phyloP scores from a whole-genome alignment of 2,888 invertebrate species.

The Nebria brevicollis region DNA sequence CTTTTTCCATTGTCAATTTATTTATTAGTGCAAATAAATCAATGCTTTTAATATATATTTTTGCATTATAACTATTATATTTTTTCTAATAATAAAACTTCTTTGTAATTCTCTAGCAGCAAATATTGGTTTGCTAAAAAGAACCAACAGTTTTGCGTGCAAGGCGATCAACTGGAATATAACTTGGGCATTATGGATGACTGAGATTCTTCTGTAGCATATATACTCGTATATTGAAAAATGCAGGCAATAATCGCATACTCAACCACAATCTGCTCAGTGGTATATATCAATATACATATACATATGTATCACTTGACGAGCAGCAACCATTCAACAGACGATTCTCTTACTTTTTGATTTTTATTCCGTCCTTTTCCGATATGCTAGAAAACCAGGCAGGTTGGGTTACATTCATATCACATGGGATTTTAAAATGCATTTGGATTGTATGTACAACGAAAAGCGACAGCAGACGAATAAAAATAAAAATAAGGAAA shows the following conservation, averaged over 20 bases:
- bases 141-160: too few species aligned
- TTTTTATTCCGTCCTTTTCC: not conserved
- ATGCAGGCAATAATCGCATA: slow-evolving; percentile 33
- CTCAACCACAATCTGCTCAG: slow-evolving; percentile 31
- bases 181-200: not conserved
- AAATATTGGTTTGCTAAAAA: too few species aligned
- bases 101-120: too few species aligned
- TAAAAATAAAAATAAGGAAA: not conserved
- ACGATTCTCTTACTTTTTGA: not conserved
- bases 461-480: not conserved
- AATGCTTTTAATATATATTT: too few species aligned
- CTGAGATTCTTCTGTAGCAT: not conserved
- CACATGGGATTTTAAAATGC: not conserved
- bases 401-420: not conserved
- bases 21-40: too few species aligned
- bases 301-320: not conserved
- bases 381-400: not conserved
- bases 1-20: not conserved
- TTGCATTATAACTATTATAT: too few species aligned
- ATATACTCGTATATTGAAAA: slow-evolving; percentile 24
- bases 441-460: not conserved
- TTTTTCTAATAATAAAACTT: too few species aligned
- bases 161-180: not conserved
- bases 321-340: not conserved
- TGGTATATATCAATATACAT: not conserved